Evolutionary conservation across 2,888 invertebrate genomes (phyloP), one percentile per base, ranked within the genome.

Genomic region (Noctua pronuba): DNA sequence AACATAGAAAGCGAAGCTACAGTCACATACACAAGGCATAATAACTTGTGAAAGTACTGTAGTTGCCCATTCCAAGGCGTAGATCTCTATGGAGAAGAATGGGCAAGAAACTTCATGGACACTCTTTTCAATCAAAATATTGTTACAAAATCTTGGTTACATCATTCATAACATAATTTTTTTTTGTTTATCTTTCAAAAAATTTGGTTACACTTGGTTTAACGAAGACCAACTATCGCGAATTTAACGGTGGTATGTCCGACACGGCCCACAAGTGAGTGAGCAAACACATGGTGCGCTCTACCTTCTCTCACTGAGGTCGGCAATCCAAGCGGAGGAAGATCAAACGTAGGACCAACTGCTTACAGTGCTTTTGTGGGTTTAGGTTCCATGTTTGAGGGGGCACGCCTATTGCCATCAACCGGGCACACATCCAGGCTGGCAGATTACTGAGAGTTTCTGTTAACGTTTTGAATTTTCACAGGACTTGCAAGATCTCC

Each of bases 401-500:
- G 5, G 13, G 11, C 52, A 52, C 10, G 24, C 24, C 4, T 52
- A 10, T 52, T 60, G 10, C 31, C 62, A 62, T 62, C 10, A 35
- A 31, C 1, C 35, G 24, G 6, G 24, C 7, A 24, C 11, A 64
- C 10, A 38, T 24, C 7, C n/a, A 64, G 7, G 13, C 24, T 64
- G 2, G 31, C 8, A 31, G 31, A 8, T 16, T 64, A 38, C 6
- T 38, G 35, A 38, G 38, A 7, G 5, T 2, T 38, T n/a, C 16
- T 64, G n/a, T 16, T 13, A 38, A 7, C 16, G 41, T 41, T 41
- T 41, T n/a, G 0, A 65, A 65, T 65, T 35, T 24, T 21, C 24
- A 41, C 87, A 73, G 16, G 21, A 21, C 72, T 80, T 95, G 0
- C 92, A 95, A 92, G 90, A 92, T 0, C 82, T 95, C 0, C 77